Conservation (phyloP, 2,113 vertebrate species). For the Mesocricetus auratus region DNA sequence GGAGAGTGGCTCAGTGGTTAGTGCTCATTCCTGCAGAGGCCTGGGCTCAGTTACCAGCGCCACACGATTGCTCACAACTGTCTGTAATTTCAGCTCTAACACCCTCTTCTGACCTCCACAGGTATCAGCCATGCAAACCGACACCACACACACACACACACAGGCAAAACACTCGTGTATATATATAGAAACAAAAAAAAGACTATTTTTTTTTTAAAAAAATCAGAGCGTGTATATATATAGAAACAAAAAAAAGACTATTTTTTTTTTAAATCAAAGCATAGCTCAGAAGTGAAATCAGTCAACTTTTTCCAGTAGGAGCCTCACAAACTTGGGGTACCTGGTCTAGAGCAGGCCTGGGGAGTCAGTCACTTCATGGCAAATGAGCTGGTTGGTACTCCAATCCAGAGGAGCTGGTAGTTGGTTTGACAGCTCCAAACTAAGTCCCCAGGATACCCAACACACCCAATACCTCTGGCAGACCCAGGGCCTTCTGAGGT, state of each 20-base stretch:
- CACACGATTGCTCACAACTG: not conserved
- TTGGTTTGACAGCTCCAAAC: fast-evolving
- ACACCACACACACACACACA: no score
- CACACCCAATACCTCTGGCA: not conserved
- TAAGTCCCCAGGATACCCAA: not conserved
- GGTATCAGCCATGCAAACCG: not conserved
- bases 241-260: not conserved
- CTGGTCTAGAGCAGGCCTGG: fast-evolving
- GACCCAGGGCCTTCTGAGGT: not conserved
- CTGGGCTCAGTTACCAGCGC: not conserved
- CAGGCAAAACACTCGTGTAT: not conserved
- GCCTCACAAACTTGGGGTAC: not conserved
- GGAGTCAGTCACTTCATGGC: fast-evolving
- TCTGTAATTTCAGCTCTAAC: not conserved
- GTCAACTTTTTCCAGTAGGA: not conserved
- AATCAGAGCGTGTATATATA: no score
- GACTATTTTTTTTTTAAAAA: no score
- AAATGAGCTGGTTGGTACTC: not conserved
- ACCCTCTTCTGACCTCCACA: not conserved
- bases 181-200: not conserved
- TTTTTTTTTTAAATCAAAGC: not conserved
- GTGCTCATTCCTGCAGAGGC: not conserved
- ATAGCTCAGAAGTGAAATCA: not conserved
- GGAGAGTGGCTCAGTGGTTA: not conserved
- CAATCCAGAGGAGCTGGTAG: not conserved